Percentiles rank a stretch among this genome's conserved stretches.
Conservation (phyloP, 1,140 invertebrate genomes). For the Nixonia krombeini region DNA sequence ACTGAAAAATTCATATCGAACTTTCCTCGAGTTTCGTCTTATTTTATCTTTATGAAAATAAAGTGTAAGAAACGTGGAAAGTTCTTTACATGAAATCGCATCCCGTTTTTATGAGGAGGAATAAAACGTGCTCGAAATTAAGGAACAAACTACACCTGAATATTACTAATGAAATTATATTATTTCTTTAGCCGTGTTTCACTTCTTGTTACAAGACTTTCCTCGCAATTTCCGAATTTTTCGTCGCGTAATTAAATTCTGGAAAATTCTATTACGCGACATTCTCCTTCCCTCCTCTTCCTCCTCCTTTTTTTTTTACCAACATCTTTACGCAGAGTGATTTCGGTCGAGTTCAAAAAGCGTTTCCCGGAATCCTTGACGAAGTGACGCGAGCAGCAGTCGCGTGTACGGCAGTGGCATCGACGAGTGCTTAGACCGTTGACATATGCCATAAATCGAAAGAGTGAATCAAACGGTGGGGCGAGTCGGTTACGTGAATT, state of each 20-base stretch:
- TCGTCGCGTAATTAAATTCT: no score
- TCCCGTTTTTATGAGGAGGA: slow-evolving; percentile 31
- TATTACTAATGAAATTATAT: slow-evolving; percentile 34
- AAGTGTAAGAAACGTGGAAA: slow-evolving; percentile 31
- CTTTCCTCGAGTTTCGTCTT: slow-evolving; percentile 20
- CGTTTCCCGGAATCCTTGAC: slow-evolving; percentile 21
- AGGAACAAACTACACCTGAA: slow-evolving; percentile 30
- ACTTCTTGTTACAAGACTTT: slow-evolving; percentile 7
- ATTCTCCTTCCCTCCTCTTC: no score
- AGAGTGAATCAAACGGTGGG: slow-evolving; percentile 25
- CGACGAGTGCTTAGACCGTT: slow-evolving; percentile 29
- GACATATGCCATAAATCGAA: slow-evolving; percentile 32
- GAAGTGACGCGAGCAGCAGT: slow-evolving; percentile 22
- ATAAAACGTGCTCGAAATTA: slow-evolving; percentile 44
- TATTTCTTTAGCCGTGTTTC: slow-evolving; percentile 21
- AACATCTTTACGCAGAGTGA: slow-evolving; percentile 11
- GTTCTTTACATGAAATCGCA: slow-evolving; percentile 37
- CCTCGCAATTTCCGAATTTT: no score
- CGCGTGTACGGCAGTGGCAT: slow-evolving; percentile 16
- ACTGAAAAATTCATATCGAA: slow-evolving; percentile 37
- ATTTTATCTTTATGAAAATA: slow-evolving; percentile 40
- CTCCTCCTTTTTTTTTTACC: slow-evolving; percentile 2
- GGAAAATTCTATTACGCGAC: no score
- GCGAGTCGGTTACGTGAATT: slow-evolving; percentile 23
- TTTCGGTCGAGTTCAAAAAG: slow-evolving; percentile 15